These are phyloP conservation scores for Pteropus alecto DNA, from an alignment of 2,113 vertebrate genomes.

Conservation along the genomic window DNA sequence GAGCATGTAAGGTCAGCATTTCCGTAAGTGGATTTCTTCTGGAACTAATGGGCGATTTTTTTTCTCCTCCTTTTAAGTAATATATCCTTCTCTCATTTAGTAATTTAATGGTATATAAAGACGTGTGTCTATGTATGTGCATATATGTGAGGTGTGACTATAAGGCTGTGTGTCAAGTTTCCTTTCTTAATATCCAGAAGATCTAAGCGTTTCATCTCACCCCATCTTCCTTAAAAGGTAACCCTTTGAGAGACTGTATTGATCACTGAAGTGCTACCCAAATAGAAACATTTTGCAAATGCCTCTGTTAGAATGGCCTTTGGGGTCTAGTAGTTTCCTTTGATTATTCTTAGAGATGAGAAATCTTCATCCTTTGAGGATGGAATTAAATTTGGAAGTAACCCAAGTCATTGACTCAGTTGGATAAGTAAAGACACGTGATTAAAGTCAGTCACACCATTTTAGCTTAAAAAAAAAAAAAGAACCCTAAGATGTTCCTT, in stretches of 20 bases:
- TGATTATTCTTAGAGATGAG: not conserved
- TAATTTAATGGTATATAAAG: slow-evolving; percentile 46
- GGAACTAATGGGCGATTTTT: not conserved
- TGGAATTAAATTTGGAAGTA: not conserved
- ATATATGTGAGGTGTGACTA: not conserved
- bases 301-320: not conserved
- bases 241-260: not conserved
- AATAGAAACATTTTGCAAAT: not conserved
- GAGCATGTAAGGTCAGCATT: not conserved
- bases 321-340: not conserved
- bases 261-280: not conserved
- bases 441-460: not conserved
- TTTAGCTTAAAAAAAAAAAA: not conserved
- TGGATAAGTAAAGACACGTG: not conserved
- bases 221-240: not conserved
- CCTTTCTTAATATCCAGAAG: not conserved
- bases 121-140: not conserved
- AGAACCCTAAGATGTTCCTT: not conserved
- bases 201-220: not conserved
- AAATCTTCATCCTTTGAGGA: not conserved
- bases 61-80: slow-evolving; percentile 33
- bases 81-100: slow-evolving; percentile 33
- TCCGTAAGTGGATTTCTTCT: slow-evolving; percentile 41
- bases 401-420: not conserved
- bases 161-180: not conserved